Percentiles rank a stretch among this genome's conserved stretches.
These are phyloP conservation scores for Myathropa florea DNA, from an alignment of 2,888 invertebrate genomes.

Conservation along the genomic window DNA sequence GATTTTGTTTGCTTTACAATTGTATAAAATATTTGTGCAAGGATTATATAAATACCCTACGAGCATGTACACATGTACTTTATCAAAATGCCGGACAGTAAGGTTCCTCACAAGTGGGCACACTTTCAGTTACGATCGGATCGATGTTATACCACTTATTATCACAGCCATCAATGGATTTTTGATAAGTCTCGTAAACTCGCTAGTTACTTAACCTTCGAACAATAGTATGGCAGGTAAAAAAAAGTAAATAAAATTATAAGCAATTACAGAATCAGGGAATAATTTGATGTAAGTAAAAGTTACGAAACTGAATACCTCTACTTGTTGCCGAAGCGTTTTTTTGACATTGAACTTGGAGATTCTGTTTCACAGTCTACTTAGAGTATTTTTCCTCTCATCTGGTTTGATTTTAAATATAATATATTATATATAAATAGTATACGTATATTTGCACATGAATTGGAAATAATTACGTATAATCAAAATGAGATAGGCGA, in stretches of 20 bases:
- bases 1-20: not conserved
- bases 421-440: no score
- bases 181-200: not conserved
- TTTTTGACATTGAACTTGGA: slow-evolving; percentile 21
- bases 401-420: not conserved
- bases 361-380: not conserved
- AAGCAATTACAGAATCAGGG: not conserved
- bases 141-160: slow-evolving; percentile 9
- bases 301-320: not conserved
- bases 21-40: not conserved
- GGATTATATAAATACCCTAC: not conserved
- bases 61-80: not conserved
- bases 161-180: not conserved
- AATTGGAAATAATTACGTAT: no score
- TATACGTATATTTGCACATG: no score
- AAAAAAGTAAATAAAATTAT: not conserved
- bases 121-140: not conserved
- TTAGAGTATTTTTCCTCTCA: not conserved
- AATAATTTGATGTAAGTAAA: not conserved
- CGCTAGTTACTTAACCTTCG: not conserved
- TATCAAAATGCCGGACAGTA: slow-evolving; percentile 14
- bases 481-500: no score
- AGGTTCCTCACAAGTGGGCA: slow-evolving; percentile 2
- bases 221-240: not conserved
- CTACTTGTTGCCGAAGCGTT: not conserved